Evolutionary conservation across 2,797 vertebrate genomes (phyloP).

Genomic region (Anniella stebbinsi): DNA sequence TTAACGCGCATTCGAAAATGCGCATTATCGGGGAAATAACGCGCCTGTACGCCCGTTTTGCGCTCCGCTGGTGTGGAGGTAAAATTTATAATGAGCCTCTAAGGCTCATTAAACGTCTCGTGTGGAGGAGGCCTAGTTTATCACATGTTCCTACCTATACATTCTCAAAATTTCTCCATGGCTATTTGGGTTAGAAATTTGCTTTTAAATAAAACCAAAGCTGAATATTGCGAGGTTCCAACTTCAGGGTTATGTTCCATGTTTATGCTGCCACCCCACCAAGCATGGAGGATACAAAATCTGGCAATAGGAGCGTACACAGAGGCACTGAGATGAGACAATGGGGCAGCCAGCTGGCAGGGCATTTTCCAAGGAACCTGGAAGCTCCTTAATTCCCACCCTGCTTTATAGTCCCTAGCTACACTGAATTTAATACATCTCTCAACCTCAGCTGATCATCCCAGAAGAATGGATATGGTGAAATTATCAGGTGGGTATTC

Average conservation of each 20-base stretch:
- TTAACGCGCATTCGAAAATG: too few relatives aligned
- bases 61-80: too few relatives aligned
- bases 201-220: background rate
- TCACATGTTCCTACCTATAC: background rate
- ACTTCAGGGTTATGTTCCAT: background rate
- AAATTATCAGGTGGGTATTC: background rate
- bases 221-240: background rate
- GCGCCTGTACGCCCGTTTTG: too few relatives aligned
- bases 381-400: background rate
- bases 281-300: background rate
- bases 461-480: background rate
- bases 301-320: background rate
- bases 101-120: too few relatives aligned
- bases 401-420: background rate
- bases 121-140: too few relatives aligned
- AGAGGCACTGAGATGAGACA: background rate
- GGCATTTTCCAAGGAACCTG: background rate
- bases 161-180: background rate
- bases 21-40: too few relatives aligned
- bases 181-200: background rate
- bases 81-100: too few relatives aligned
- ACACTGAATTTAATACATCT: conserved; percentile 3
- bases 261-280: background rate
- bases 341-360: background rate
- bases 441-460: background rate